Conservation (phyloP, 2,113 vertebrate species). For the Centropus bengalensis region DNA sequence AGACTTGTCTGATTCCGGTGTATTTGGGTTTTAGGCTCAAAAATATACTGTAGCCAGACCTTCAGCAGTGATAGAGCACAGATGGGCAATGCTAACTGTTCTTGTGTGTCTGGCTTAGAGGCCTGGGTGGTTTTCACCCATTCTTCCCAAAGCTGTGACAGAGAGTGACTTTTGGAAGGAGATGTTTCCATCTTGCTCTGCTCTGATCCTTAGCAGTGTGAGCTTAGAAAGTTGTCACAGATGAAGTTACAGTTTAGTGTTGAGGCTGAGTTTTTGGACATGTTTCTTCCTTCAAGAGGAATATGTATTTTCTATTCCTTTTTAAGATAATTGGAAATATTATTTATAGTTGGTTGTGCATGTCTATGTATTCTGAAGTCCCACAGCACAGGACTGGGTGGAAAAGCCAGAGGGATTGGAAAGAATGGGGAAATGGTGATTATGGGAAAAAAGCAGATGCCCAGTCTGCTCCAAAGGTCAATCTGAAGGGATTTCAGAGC, state of each 20-base stretch:
- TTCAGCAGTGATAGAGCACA: background rate
- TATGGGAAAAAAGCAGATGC: background rate
- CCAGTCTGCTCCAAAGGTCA: constrained; percentile 19
- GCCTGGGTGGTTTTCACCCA: accelerated
- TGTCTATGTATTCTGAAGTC: constrained; percentile 57
- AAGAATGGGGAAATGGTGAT: constrained; percentile 1
- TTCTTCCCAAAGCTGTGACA: background rate
- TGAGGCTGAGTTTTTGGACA: constrained; percentile 54
- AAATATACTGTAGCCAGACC: background rate
- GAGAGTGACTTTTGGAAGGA: constrained; percentile 20
- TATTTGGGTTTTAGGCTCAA: background rate
- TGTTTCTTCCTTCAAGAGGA: constrained; percentile 40
- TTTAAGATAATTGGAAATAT: constrained; percentile 38
- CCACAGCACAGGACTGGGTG: constrained; percentile 31
- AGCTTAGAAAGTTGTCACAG: constrained; percentile 31
- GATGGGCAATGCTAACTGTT: background rate
- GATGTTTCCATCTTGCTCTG: constrained; percentile 12
- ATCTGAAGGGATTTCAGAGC: constrained; percentile 3
- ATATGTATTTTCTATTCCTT: constrained; percentile 41
- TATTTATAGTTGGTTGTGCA: constrained; percentile 60
- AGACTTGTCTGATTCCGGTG: background rate
- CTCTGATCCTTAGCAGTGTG: background rate
- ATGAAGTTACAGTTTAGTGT: constrained; percentile 58
- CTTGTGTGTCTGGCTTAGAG: background rate
- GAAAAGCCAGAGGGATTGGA: constrained; percentile 29